A percentile compares a stretch with the other conserved stretches of the same genome.
These are phyloP conservation scores for Oscheius sp. DNA, from an alignment of 1,140 invertebrate genomes.

Conservation along the genomic window DNA sequence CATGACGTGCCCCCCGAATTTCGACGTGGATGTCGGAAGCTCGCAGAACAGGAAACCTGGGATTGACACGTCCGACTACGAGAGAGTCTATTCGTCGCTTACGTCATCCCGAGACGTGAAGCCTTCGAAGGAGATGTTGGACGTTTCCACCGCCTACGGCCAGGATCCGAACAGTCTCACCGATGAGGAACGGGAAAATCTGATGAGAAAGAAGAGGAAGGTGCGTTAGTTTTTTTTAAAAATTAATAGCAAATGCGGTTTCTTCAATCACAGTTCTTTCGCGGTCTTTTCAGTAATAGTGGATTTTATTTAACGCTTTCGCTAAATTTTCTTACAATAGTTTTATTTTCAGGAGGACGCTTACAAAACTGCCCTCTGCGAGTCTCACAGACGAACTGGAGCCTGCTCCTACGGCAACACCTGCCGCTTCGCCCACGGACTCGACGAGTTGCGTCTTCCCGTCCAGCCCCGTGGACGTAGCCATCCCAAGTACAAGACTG, in stretches of 20 bases:
- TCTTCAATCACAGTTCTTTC: not conserved
- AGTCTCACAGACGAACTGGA: conserved; percentile 89
- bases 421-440: conserved; percentile 95
- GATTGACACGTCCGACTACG: too few species aligned
- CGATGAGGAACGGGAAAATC: conserved; percentile 4
- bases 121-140: too few species aligned
- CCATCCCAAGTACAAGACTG: conserved; percentile 36
- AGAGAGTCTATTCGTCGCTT: too few species aligned
- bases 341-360: conserved; percentile 39
- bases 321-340: not conserved
- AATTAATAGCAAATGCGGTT: not conserved
- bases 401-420: conserved; percentile 97
- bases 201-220: conserved; percentile 9
- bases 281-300: not conserved
- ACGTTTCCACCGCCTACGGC: too few species aligned
- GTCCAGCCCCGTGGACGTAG: conserved; percentile 43
- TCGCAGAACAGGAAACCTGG: too few species aligned
- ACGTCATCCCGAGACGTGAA: too few species aligned
- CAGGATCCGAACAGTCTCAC: conserved; percentile 3
- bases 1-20: too few species aligned
- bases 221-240: not conserved
- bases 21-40: too few species aligned
- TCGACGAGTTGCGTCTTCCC: conserved; percentile 74
- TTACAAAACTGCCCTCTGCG: conserved; percentile 97
- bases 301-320: not conserved